Evolutionary conservation across 2,888 invertebrate species (phyloP).

Genomic region (Caenorhabditis sp.): DNA sequence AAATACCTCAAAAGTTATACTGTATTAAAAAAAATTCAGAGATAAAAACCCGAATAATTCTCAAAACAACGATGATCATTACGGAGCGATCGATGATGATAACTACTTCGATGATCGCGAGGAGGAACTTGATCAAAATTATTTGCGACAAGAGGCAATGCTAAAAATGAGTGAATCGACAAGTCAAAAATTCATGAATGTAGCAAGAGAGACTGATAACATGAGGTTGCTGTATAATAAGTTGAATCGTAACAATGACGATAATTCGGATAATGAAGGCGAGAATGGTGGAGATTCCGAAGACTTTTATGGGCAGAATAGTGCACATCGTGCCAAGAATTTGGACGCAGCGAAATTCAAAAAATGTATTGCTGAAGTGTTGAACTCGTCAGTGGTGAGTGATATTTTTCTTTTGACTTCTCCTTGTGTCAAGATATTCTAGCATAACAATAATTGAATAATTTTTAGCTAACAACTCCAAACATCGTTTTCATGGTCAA

Average conservation of each 20-base stretch:
- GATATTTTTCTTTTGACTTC: too few relatives aligned
- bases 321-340: constrained; percentile 14
- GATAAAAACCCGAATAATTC: neutral
- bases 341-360: constrained; percentile 34
- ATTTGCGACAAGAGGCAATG: neutral
- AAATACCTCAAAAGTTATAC: neutral
- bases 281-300: constrained; percentile 12
- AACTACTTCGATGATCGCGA: neutral
- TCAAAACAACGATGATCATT: constrained; percentile 7
- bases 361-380: constrained; percentile 28
- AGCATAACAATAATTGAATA: neutral
- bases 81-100: too few relatives aligned
- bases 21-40: too few relatives aligned
- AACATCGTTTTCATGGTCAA: constrained; percentile 14
- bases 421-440: too few relatives aligned
- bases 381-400: constrained; percentile 8
- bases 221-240: neutral
- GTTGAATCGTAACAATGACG: constrained; percentile 6
- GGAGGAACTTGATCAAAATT: neutral
- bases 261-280: constrained; percentile 19
- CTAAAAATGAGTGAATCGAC: neutral
- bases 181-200: neutral
- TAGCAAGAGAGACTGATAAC: neutral
- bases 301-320: neutral
- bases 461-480: constrained; percentile 18